Base-by-base conservation (phyloP, 92 coral and sea anemone species). In the Parazoanthus atlanticus region DNA sequence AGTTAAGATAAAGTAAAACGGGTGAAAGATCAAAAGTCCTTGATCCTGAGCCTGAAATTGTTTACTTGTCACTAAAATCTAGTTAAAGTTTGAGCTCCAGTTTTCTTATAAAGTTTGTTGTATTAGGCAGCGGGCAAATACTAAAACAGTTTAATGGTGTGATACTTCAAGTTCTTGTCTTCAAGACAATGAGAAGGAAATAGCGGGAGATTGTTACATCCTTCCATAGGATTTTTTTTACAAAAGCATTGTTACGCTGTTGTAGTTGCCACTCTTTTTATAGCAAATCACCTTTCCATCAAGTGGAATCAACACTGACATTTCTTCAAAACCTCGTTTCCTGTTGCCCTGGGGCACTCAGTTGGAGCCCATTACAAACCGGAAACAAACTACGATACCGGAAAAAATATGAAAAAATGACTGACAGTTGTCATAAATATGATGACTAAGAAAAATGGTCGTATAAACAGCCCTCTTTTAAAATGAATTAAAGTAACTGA, bases 301-400 rank as follows among this genome's bases (percentile, higher is more conserved):
- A 80, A 31, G 28, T 80, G 70, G 84, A 3, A 17, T 54, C 65
- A 84, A 47, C 77, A 61, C 46, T 74, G 76, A 26, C 78, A 84
- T 71, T 84, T 84, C 21, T 71, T 21, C 76, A 43, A 49, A 84
- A 84, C 78, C 87, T 3, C 46, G 78, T 84, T 84, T 84, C 87
- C 87, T 52, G 87, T 71, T n/a, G 26, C 56, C 67, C 87, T 12
- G 65, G 3, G 56, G 78, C 87, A 28, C 41, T 82, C 75, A 69
- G 74, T 84, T 67, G 54, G 43, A 67, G 78, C 67, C 87, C 87
- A 84, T 84, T 84, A 84, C 67, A 52, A 84, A 84, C 87, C 78
- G 87, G 87, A 84, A 84, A 71, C 78, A 71, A n/a, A 70, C 65
- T 23, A 58, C 79, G 54, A 84, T 84, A 70, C 78, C 87, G 87